Evolutionary conservation across 2,797 vertebrate species (phyloP), one percentile per base, ranked within the genome.

Genomic region (Schizothorax lantsangensis): DNA sequence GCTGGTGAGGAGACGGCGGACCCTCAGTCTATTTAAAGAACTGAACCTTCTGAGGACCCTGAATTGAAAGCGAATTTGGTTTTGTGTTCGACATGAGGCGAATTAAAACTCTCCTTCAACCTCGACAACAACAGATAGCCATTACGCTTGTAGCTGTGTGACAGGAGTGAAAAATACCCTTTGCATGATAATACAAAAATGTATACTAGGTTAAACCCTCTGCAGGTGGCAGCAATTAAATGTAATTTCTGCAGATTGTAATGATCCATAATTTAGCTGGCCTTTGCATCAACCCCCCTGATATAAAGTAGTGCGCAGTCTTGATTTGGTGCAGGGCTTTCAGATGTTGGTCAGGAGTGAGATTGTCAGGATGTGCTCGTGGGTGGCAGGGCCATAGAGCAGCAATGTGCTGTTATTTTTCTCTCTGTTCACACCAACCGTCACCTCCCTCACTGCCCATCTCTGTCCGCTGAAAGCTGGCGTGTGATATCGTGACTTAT

Each of bases 171-270:
- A 88, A 90, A 90, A 88, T 88, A 88, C 71, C 87, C 84, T 91
- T 90, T 90, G 90, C 90, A 90, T 93, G 90, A 94, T 94, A 91
- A 95, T 92, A 93, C 90, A 93, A 94, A 94, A 90, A 93, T 91
- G 93, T 93, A 93, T 93, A 92, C 92, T 83, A 94, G 94, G 95
- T 94, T 95, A 93, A 93, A 94, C 94, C 93, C 90, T 91, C 89
- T 92, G 94, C 96, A 97, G 96, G 94, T 96, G 95, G 93, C 94
- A 93, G 95, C 95, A 96, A 96, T 96, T 96, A 97, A 93, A 90
- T 93, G 91, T 92, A 93, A 95, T 95, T 95, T 95, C 91, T 93
- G 92, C 90, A 91, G 87, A 95, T 91, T 93, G 96, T 95, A 96
- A 97, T 96, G 95, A 95, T 94, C 92, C 94, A 92, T 94, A 94